Evolutionary conservation across 1,140 invertebrate species (phyloP).

Genomic region (Schmidtea mediterranea): DNA sequence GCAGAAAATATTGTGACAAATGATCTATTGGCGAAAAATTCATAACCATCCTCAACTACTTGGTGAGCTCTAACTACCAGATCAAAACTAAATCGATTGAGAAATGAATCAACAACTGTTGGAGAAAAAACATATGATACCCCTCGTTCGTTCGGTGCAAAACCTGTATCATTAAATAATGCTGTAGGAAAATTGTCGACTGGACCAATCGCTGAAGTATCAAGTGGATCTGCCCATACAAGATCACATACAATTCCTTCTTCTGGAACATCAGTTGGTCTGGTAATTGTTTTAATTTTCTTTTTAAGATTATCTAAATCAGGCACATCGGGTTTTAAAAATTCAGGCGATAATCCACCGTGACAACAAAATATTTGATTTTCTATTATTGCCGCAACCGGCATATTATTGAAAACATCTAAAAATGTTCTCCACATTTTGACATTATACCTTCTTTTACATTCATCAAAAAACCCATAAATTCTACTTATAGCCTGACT

Average conservation of each 20-base stretch:
- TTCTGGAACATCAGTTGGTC: slow-evolving; percentile 24
- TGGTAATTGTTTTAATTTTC: slow-evolving; percentile 17
- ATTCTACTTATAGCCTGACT: slow-evolving; percentile 54
- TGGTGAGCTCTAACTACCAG: slow-evolving; percentile 86
- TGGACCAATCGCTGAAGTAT: slow-evolving; percentile 14
- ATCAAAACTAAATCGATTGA: slow-evolving; percentile 75
- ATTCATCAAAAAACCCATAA: slow-evolving; percentile 29
- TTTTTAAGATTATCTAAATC: slow-evolving; percentile 18
- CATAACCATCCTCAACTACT: slow-evolving; percentile 33
- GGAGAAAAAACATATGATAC: slow-evolving; percentile 33
- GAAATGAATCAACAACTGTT: slow-evolving; percentile 42
- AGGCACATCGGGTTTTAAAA: slow-evolving; percentile 12
- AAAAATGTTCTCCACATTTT: slow-evolving; percentile 15
- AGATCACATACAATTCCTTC: slow-evolving; percentile 25
- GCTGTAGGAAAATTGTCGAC: slow-evolving; percentile 13
- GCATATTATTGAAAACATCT: slow-evolving; percentile 6
- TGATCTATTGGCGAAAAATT: slow-evolving; percentile 24
- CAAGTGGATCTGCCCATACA: slow-evolving; percentile 24
- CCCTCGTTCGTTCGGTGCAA: slow-evolving; percentile 28
- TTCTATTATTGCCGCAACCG: slow-evolving; percentile 7
- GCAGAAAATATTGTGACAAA: slow-evolving; percentile 25
- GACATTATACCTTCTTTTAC: slow-evolving; percentile 6
- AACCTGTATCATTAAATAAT: slow-evolving; percentile 15
- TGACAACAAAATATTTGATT: slow-evolving; percentile 8
- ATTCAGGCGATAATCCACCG: slow-evolving; percentile 17